Base-by-base conservation (phyloP, 23 tunicate species). In the Botrylloides violaceus region DNA sequence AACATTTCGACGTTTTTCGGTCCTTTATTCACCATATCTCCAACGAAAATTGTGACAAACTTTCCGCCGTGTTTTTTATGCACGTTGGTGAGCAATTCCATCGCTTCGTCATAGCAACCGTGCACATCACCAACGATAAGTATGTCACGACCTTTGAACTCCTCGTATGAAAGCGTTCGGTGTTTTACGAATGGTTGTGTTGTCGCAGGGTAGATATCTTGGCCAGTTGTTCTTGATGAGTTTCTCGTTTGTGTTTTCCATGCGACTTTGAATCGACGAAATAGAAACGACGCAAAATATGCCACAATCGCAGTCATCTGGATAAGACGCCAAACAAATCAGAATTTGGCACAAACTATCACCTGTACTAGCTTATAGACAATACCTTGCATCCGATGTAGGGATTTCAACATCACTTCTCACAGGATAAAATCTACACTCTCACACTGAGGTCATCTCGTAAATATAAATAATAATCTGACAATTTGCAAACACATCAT, bases 11-110 rank as follows among this genome's bases (percentile, higher is more conserved):
- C 57, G 71, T 64, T 85, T 64, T 80, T 76, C n/a, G 98, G 98
- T 15, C 98, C 98, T 71, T 92, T 92, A 50, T 85, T 80, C 19
- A 92, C 65, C 77, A 92, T 61, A 47, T 92, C 98, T 0, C 98
- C 98, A 50, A 92, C 88, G 71, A 92, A 85, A 38, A 92, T 63
- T 15, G 71, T 73, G 3, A 80, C 75, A 30, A 81, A 57, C 2
- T 71, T 50, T 53, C 59, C 70, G 18, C 36, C 36, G 12, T 63
- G 80, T 24, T 49, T 60, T 4, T 61, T 4, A n/a, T 62, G 30
- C 19, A 66, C 86, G 7, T 31, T 48, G 3, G 49, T 33, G 19
- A 81, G 30, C 33, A 87, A 34, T 0, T 56, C 25, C 23, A 76
- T 38, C 70, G 62, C 34, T 53, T 87, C 95, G 35, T 79, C 84